Percentiles rank a stretch among this genome's conserved stretches.
phyloP scores from a whole-genome alignment of 2,113 vertebrate species.

The Phalacrocorax brasilianus region DNA sequence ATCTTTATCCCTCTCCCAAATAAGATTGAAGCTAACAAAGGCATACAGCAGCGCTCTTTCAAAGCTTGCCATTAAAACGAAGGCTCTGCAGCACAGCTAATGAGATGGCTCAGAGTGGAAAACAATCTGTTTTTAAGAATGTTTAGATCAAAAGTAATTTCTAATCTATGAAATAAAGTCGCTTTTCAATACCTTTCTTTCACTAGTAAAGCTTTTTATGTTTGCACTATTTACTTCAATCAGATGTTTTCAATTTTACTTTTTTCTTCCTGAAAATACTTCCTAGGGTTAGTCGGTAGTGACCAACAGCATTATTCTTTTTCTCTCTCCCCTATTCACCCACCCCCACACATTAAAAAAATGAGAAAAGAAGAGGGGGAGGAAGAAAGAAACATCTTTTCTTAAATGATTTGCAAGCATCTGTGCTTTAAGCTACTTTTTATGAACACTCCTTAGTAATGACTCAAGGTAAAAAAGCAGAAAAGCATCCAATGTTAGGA shows the following conservation, averaged over 20 bases:
- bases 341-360: slow-evolving; percentile 44
- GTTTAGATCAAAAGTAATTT: slow-evolving; percentile 86
- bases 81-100: slow-evolving; percentile 72
- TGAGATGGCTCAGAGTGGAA: slow-evolving; percentile 74
- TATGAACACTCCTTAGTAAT: slow-evolving; percentile 83
- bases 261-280: slow-evolving; percentile 76
- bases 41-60: slow-evolving; percentile 66
- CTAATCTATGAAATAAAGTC: slow-evolving; percentile 81
- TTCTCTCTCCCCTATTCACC: slow-evolving; percentile 47
- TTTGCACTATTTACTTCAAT: slow-evolving; percentile 84
- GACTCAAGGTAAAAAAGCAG: slow-evolving; percentile 83
- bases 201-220: slow-evolving; percentile 78
- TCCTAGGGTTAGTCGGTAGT: slow-evolving; percentile 73
- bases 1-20: slow-evolving; percentile 70
- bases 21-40: slow-evolving; percentile 72
- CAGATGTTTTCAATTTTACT: slow-evolving; percentile 85
- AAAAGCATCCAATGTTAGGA: slow-evolving; percentile 85
- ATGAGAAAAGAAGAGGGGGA: slow-evolving; percentile 57
- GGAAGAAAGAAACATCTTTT: slow-evolving; percentile 78
- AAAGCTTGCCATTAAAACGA: slow-evolving; percentile 66
- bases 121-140: slow-evolving; percentile 80
- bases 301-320: slow-evolving; percentile 72
- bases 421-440: slow-evolving; percentile 83
- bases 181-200: slow-evolving; percentile 80
- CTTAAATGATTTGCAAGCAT: slow-evolving; percentile 81